Evolutionary conservation across 1,140 invertebrate genomes (phyloP).

Genomic region (Centruroides sculpturatus): DNA sequence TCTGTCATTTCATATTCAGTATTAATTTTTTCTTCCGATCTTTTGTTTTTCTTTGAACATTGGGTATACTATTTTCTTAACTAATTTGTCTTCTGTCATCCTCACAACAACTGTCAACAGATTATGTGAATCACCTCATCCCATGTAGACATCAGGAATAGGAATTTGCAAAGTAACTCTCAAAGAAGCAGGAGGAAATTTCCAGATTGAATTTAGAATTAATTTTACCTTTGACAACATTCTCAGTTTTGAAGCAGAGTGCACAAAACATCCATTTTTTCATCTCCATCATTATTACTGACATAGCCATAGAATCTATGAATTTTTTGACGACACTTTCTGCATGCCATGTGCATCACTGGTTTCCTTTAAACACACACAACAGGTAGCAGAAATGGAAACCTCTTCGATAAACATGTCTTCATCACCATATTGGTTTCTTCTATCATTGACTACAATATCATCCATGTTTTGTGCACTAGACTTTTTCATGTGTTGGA

Average conservation of each 20-base stretch:
- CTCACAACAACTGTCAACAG: too few relatives aligned
- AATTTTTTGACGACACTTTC: not conserved
- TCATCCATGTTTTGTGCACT: not conserved
- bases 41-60: too few relatives aligned
- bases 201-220: conserved; percentile 1
- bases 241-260: conserved; percentile 3
- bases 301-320: not conserved
- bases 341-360: not conserved
- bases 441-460: not conserved
- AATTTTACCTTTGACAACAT: not conserved
- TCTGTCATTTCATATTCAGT: too few relatives aligned
- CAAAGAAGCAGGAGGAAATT: not conserved
- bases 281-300: not conserved
- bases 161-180: too few relatives aligned
- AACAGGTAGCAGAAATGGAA: conserved; percentile 1
- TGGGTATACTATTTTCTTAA: too few relatives aligned
- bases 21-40: too few relatives aligned
- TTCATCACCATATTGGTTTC: conserved; percentile 2
- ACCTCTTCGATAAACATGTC: not conserved
- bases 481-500: not conserved
- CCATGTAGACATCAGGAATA: too few relatives aligned
- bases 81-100: too few relatives aligned
- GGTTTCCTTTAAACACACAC: conserved; percentile 1
- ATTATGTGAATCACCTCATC: too few relatives aligned
- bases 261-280: conserved; percentile 1